Evolutionary conservation across 2,888 invertebrate genomes (phyloP).

Genomic region (Stegophylla sp.): DNA sequence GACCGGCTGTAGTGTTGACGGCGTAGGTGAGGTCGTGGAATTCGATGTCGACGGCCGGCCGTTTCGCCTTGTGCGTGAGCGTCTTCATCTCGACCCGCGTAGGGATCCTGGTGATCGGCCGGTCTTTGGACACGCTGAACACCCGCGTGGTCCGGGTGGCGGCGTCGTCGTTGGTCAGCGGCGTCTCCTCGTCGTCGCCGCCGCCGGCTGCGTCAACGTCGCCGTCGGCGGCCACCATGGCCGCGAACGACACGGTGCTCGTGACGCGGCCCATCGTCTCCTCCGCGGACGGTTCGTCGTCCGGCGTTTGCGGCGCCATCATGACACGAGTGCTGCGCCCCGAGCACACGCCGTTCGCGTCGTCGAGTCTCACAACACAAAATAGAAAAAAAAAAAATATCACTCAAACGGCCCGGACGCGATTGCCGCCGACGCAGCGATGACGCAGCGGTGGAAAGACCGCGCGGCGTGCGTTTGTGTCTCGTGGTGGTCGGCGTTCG

Average conservation of each 20-base stretch:
- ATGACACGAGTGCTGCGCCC: too few relatives aligned
- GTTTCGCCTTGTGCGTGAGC: constrained; percentile 69
- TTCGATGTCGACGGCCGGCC: constrained; percentile 70
- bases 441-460: too few relatives aligned
- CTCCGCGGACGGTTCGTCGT: not conserved
- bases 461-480: too few relatives aligned
- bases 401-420: too few relatives aligned
- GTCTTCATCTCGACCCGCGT: constrained; percentile 68
- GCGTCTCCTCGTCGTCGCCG: constrained; percentile 4
- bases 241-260: constrained; percentile 43
- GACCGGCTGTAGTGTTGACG: constrained; percentile 62
- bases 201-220: not conserved
- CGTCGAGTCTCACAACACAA: too few relatives aligned
- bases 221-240: not conserved
- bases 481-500: too few relatives aligned
- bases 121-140: constrained; percentile 64
- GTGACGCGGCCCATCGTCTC: not conserved
- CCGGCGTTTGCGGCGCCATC: not conserved
- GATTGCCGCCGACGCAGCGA: too few relatives aligned
- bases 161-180: constrained; percentile 61
- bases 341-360: too few relatives aligned
- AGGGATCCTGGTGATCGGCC: constrained; percentile 64
- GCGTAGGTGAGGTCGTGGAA: constrained; percentile 71
- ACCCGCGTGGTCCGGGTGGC: constrained; percentile 65
- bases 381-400: too few relatives aligned